Evolutionary conservation across 1,140 invertebrate species (phyloP).

Genomic region (Acarapis woodi): DNA sequence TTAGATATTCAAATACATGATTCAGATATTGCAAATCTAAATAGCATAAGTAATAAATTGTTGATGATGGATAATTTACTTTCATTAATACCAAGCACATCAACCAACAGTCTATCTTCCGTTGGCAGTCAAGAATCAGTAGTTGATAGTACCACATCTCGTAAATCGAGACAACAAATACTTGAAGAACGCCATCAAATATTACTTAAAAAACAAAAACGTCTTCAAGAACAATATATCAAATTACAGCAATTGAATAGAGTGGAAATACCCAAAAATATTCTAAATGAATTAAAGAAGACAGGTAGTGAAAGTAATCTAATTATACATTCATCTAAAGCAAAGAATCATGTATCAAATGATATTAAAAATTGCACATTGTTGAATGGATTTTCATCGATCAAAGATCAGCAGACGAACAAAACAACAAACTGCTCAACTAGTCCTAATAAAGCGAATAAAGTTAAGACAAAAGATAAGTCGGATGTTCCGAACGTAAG

Average conservation of each 20-base stretch:
- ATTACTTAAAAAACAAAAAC: constrained; percentile 46
- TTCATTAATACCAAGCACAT: neutral
- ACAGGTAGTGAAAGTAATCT: constrained; percentile 65
- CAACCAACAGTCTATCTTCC: constrained; percentile 5
- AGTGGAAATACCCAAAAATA: constrained; percentile 27
- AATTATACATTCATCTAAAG: constrained; percentile 38
- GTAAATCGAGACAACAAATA: constrained; percentile 28
- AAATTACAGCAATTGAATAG: constrained; percentile 51
- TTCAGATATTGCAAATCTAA: too few species aligned
- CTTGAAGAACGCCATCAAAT: constrained; percentile 57
- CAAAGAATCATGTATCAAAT: too few species aligned
- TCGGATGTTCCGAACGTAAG: too few species aligned
- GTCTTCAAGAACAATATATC: constrained; percentile 59
- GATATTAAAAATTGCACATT: too few species aligned
- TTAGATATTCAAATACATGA: neutral
- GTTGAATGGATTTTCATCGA: too few species aligned
- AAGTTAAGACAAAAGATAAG: too few species aligned
- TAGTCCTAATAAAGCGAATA: too few species aligned
- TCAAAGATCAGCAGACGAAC: too few species aligned
- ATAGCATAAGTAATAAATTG: neutral
- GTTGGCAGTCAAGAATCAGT: constrained; percentile 5
- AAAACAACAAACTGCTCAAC: too few species aligned
- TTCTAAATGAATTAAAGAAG: constrained; percentile 33
- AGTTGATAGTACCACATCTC: constrained; percentile 5
- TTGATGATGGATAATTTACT: neutral